phyloP scores from a whole-genome alignment of 92 coral and sea anemone species.

The Parazoanthus darwini region DNA sequence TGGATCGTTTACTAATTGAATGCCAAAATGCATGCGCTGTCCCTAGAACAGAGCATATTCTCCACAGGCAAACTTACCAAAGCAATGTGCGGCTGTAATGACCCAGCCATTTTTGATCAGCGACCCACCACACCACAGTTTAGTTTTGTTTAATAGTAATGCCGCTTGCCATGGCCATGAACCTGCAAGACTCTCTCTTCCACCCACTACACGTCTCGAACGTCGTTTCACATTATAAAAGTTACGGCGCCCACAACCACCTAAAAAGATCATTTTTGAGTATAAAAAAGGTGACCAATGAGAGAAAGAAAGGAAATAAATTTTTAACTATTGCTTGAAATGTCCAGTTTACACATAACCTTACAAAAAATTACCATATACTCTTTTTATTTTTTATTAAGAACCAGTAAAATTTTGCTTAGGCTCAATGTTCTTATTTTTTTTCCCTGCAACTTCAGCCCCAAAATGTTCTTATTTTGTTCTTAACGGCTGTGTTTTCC shows the following conservation, averaged over 20 bases:
- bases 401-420: no score
- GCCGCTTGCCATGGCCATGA: conserved; percentile 99
- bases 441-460: no score
- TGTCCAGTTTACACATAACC: no score
- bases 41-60: no score
- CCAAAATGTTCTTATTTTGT: no score
- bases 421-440: no score
- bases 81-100: conserved; percentile 94
- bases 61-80: conserved; percentile 60
- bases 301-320: background rate
- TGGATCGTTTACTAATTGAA: no score
- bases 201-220: conserved; percentile 88
- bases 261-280: conserved; percentile 32
- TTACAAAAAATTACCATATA: no score
- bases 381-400: no score
- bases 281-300: background rate
- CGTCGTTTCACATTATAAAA: conserved; percentile 31
- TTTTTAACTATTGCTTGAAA: no score
- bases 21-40: no score
- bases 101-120: conserved; percentile 84
- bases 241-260: conserved; percentile 55
- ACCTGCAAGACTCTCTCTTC: conserved; percentile 66
- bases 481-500: no score
- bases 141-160: conserved; percentile 77
- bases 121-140: conserved; percentile 91